Evolutionary conservation across 1,140 invertebrate genomes (phyloP), one percentile per base, ranked within the genome.

Genomic region (Scaptomyza graminum): DNA sequence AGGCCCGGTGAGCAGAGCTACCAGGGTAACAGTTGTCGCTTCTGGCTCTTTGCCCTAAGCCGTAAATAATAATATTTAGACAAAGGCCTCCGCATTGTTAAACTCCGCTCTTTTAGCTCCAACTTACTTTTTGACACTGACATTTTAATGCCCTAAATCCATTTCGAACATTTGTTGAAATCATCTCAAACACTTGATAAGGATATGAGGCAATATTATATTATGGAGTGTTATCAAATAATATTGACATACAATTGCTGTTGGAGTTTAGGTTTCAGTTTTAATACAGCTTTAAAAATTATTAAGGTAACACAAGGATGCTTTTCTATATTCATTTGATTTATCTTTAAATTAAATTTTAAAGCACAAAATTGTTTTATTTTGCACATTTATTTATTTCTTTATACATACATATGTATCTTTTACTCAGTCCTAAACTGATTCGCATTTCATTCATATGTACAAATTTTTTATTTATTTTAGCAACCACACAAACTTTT

Each of bases 61-160:
- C 83, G 83, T 88, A 87, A 87, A 87, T 87, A 88, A 85, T 85
- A 85, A 88, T 88, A 87, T 88, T 87, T 85, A 85, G 78, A 87
- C 78, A 85, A 71, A 66, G 54, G 49, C 65, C 47, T 37, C 55
- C 46, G 25, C 43, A 37, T 37, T 66, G 63, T 66, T 54, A 5
- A 47, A 47, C 16, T 47, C 16, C 8, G 11, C 43, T 15, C 8
- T 16, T 28, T 28, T 28, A 28, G 28, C 28, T 28, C 31, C 44
- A 47, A 47, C 44, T 47, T 12, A 11, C 9, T 11, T 12, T 70
- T 70, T 49, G 31, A n/a, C 67, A 71, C 61, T 46, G 62, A 71
- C 62, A 18, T 57, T 15, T 18, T 12, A n/a, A 80, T 76, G 57
- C 57, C 39, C 72, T 72, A 52, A 46, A 55, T 71, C 68, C 68